phyloP scores from a whole-genome alignment of 35 echinoderm and acorn worm genomes.

The Acanthaster planci region DNA sequence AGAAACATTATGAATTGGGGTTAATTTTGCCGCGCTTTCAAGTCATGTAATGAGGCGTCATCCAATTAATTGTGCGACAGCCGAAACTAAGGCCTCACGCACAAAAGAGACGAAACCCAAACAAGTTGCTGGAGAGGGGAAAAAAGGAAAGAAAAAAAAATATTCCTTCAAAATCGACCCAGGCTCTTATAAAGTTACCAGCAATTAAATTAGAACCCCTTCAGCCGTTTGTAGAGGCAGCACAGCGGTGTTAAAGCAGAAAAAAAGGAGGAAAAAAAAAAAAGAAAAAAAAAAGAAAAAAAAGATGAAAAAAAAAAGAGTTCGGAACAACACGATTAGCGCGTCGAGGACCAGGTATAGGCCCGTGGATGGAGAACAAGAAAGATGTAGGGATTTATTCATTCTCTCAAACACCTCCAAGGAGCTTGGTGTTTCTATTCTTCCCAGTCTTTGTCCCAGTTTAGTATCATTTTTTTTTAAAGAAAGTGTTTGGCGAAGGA shows the following conservation, averaged over 20 bases:
- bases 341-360: not conserved
- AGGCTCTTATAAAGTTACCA: conserved; percentile 26
- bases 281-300: conserved; percentile 11
- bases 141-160: too few species aligned
- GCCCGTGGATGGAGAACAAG: not conserved
- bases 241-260: too few species aligned
- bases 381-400: not conserved
- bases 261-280: not conserved
- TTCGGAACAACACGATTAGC: conserved; percentile 8
- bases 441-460: not conserved
- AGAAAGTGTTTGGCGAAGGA: conserved; percentile 4
- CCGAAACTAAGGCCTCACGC: too few species aligned
- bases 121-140: too few species aligned
- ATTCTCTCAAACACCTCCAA: conserved; percentile 7
- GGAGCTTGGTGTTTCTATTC: not conserved
- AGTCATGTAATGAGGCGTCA: not conserved
- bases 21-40: not conserved
- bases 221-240: not conserved
- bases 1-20: not conserved
- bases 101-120: too few species aligned
- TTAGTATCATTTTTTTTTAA: conserved; percentile 19
- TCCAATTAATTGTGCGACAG: not conserved
- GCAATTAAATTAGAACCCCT: conserved; percentile 17
- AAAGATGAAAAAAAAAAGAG: not conserved
- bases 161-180: not conserved